Evolutionary conservation across 2,888 invertebrate genomes (phyloP).

Genomic region (Agrenia bidenticulata): DNA sequence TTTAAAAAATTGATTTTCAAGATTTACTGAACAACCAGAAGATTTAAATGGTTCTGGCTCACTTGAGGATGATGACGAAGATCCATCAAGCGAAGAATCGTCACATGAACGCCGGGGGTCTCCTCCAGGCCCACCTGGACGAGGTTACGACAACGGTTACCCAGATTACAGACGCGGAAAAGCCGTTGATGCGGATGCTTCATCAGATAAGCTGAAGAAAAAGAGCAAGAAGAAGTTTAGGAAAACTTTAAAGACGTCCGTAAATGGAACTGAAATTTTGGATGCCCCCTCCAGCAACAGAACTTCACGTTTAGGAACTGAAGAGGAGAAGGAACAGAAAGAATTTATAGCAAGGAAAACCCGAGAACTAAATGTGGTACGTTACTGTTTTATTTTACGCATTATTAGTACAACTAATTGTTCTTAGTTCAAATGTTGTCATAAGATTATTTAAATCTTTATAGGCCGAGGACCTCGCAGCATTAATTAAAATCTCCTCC

Average conservation of each 20-base stretch:
- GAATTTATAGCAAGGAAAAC: conserved; percentile 13
- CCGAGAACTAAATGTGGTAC: conserved; percentile 14
- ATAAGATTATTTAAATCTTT: background rate
- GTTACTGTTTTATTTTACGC: background rate
- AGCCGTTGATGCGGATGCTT: background rate
- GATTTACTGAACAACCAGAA: conserved; percentile 18
- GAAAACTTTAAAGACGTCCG: conserved; percentile 22
- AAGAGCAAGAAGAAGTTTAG: conserved; percentile 23
- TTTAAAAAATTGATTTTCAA: background rate
- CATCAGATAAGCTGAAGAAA: conserved; percentile 11
- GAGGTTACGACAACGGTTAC: background rate
- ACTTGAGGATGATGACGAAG: conserved; percentile 28
- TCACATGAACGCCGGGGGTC: conserved; percentile 23
- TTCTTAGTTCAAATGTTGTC: background rate
- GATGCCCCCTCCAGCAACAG: background rate
- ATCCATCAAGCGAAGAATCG: conserved; percentile 33
- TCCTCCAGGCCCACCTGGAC: background rate
- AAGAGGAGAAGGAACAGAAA: background rate
- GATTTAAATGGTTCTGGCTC: conserved; percentile 25
- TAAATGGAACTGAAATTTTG: conserved; percentile 1
- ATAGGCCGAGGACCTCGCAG: conserved; percentile 40
- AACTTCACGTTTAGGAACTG: background rate
- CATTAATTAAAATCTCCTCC: conserved; percentile 36
- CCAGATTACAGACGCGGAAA: conserved; percentile 7
- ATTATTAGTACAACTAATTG: background rate